Conservation (phyloP, 1,140 invertebrate genomes). For the Pogonognathellus flavescens region DNA sequence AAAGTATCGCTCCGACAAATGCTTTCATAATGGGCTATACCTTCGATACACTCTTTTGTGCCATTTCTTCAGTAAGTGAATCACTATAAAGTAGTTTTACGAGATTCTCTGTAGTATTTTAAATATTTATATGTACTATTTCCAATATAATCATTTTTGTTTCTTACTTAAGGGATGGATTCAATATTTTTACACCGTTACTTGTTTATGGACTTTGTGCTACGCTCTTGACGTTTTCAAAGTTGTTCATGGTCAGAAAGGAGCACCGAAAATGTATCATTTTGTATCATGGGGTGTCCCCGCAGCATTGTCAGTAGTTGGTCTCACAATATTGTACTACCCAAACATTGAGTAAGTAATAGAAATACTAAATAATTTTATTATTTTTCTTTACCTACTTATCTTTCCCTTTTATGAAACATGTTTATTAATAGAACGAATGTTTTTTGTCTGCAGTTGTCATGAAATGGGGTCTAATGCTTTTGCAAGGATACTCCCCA, state of each 20-base stretch:
- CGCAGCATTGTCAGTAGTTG: slow-evolving; percentile 77
- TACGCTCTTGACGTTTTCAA: slow-evolving; percentile 85
- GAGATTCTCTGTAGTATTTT: not conserved
- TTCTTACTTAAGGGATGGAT: slow-evolving; percentile 83
- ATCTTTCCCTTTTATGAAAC: too few relatives aligned
- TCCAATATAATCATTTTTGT: slow-evolving; percentile 43
- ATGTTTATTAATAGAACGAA: not conserved
- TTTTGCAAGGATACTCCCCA: slow-evolving; percentile 80
- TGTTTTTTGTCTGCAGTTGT: slow-evolving; percentile 76
- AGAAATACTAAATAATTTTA: not conserved
- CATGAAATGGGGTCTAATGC: slow-evolving; percentile 77
- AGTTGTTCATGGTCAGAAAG: slow-evolving; percentile 76
- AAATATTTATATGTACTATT: not conserved
- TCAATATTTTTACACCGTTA: slow-evolving; percentile 87
- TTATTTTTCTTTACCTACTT: not conserved
- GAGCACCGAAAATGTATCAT: slow-evolving; percentile 76
- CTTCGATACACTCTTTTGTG: slow-evolving; percentile 79
- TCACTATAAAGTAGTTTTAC: not conserved
- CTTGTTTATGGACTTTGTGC: slow-evolving; percentile 86
- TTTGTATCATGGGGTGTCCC: slow-evolving; percentile 80
- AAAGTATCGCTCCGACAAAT: slow-evolving; percentile 72
- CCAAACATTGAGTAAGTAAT: slow-evolving; percentile 86
- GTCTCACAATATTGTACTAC: slow-evolving; percentile 80
- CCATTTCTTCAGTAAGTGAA: slow-evolving; percentile 78
- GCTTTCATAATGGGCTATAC: slow-evolving; percentile 76